phyloP scores from a whole-genome alignment of 53 echinoderm and acorn worm species.

The Echinometra lucunter region DNA sequence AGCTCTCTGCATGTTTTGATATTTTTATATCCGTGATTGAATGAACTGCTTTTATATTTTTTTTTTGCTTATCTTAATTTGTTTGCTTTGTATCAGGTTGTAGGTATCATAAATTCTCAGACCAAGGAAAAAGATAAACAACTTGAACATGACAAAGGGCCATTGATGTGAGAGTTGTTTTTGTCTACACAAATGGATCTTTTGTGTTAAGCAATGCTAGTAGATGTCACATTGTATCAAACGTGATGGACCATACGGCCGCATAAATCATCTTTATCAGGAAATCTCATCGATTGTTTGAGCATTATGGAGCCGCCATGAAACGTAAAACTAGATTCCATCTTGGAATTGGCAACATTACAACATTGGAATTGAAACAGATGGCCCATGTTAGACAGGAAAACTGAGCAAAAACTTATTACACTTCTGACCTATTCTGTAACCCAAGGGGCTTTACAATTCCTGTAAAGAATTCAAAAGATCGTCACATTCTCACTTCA shows the following conservation, averaged over 20 bases:
- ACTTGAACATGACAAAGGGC: not conserved
- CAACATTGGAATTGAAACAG: slow-evolving; percentile 10
- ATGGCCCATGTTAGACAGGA: slow-evolving; percentile 14
- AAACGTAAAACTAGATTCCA: not conserved
- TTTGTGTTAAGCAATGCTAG: slow-evolving; percentile 5
- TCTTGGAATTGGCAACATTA: slow-evolving; percentile 25
- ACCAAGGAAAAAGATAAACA: not conserved
- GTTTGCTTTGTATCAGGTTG: not conserved
- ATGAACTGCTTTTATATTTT: no score
- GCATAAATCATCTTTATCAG: slow-evolving; percentile 1
- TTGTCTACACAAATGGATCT: not conserved
- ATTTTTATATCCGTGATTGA: no score
- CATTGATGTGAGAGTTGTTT: not conserved
- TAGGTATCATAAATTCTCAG: not conserved
- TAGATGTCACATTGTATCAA: not conserved
- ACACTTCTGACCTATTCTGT: not conserved
- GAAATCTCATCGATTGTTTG: not conserved
- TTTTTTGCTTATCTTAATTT: not conserved
- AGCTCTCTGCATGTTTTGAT: no score
- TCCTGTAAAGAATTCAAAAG: not conserved
- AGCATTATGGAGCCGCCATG: not conserved
- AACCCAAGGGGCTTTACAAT: not conserved
- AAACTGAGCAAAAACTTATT: slow-evolving; percentile 20
- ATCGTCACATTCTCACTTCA: not conserved
- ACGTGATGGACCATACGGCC: not conserved